Evolutionary conservation across 2,797 vertebrate species (phyloP).

Genomic region (Lepilemur septentrionalis): DNA sequence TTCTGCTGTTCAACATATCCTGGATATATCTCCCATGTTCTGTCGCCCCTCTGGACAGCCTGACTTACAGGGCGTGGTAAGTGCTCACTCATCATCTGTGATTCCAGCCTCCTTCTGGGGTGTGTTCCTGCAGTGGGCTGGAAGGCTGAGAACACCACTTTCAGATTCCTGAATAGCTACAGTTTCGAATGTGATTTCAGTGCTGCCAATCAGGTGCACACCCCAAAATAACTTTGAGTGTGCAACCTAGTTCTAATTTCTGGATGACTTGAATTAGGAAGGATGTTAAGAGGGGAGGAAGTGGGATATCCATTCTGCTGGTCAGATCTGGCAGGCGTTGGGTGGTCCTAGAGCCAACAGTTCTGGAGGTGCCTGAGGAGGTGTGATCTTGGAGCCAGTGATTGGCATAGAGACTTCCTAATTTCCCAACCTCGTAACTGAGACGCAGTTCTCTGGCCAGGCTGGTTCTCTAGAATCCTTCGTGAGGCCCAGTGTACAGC

Average conservation of each 20-base stretch:
- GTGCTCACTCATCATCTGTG: neutral
- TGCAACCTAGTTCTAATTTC: neutral
- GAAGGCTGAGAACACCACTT: neutral
- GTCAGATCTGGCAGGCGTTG: neutral
- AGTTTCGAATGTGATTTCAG: neutral
- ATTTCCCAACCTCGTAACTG: neutral
- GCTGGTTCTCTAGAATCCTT: neutral
- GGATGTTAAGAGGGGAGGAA: neutral
- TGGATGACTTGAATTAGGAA: neutral
- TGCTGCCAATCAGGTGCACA: neutral
- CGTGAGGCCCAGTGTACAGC: neutral
- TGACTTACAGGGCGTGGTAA: accelerated
- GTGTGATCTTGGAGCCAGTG: neutral
- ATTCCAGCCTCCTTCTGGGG: neutral
- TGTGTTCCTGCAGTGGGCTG: neutral
- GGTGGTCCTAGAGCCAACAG: neutral
- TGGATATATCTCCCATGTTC: accelerated
- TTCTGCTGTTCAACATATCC: neutral
- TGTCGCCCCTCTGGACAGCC: accelerated
- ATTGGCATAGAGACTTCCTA: neutral
- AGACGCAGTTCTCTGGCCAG: neutral
- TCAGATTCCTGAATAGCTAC: neutral
- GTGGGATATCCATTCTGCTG: neutral
- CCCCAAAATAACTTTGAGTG: neutral
- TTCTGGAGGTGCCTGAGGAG: neutral